Conservation (phyloP, 2,888 invertebrate species). For the Hipparchia sbordonii region DNA sequence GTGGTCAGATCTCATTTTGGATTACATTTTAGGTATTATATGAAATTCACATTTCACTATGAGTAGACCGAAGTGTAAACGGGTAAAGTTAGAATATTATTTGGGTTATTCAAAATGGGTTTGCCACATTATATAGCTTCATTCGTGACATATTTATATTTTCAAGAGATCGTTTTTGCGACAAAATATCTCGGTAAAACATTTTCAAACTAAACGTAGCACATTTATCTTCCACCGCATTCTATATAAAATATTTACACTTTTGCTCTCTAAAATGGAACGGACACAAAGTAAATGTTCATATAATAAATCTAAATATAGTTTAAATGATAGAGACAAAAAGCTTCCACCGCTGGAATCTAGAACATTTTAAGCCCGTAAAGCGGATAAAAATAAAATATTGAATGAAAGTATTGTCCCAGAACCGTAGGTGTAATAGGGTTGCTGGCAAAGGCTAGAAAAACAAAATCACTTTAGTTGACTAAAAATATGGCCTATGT, state of each 20-base stretch:
- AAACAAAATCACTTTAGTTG: not conserved
- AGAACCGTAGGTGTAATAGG: constrained; percentile 23
- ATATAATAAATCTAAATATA: constrained; percentile 22
- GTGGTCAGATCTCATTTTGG: too few species aligned
- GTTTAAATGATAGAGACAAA: constrained; percentile 26
- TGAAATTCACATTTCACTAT: too few species aligned
- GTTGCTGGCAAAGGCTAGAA: constrained; percentile 4
- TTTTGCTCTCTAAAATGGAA: constrained; percentile 9
- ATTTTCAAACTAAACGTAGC: not conserved
- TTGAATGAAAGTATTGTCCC: constrained; percentile 31
- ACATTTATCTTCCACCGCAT: not conserved
- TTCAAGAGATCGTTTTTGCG: not conserved
- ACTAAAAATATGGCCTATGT: not conserved
- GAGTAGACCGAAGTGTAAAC: too few species aligned
- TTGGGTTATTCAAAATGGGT: too few species aligned
- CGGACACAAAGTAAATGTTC: constrained; percentile 15
- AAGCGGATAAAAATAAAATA: constrained; percentile 33
- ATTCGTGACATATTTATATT: not conserved
- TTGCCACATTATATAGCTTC: too few species aligned
- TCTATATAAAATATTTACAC: not conserved
- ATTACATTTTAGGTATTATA: too few species aligned
- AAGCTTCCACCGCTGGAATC: constrained; percentile 21
- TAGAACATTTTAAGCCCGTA: constrained; percentile 26
- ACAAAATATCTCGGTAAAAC: not conserved
- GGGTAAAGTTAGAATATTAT: too few species aligned